Conservation (phyloP, 2,113 vertebrate genomes). For the Nycticorax nycticorax region DNA sequence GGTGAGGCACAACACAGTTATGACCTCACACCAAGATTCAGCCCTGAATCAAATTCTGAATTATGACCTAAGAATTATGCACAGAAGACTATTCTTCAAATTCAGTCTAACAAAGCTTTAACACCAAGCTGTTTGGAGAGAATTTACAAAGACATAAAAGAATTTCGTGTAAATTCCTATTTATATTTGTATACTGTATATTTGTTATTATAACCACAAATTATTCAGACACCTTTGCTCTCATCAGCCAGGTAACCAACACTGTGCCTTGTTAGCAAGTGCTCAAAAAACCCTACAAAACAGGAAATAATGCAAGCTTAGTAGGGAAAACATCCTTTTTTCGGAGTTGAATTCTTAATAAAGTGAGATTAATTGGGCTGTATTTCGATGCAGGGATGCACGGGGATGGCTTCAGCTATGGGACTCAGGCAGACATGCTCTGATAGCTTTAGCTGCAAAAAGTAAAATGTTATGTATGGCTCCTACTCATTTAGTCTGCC, state of each 20-base stretch:
- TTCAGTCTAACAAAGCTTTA: background rate
- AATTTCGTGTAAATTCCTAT: background rate
- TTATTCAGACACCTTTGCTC: background rate
- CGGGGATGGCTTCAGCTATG: background rate
- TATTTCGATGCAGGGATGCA: background rate
- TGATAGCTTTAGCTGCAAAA: conserved; percentile 1
- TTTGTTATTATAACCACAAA: background rate
- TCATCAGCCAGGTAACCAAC: background rate
- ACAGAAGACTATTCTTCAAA: background rate
- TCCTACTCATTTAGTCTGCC: background rate
- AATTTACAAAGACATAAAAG: background rate
- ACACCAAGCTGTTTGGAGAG: background rate
- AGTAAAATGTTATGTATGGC: background rate
- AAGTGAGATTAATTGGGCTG: conserved; percentile 35
- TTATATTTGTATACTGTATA: background rate
- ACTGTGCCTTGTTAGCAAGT: background rate
- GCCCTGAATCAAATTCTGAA: background rate
- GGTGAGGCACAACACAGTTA: background rate
- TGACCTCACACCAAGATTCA: background rate
- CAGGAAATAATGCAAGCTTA: background rate
- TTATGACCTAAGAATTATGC: background rate
- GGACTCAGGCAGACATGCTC: background rate
- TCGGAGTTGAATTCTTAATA: background rate
- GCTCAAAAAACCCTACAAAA: background rate
- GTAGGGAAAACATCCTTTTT: background rate